Conservation (phyloP, 2,797 vertebrate species). For the Peromyscus melanophrys region DNA sequence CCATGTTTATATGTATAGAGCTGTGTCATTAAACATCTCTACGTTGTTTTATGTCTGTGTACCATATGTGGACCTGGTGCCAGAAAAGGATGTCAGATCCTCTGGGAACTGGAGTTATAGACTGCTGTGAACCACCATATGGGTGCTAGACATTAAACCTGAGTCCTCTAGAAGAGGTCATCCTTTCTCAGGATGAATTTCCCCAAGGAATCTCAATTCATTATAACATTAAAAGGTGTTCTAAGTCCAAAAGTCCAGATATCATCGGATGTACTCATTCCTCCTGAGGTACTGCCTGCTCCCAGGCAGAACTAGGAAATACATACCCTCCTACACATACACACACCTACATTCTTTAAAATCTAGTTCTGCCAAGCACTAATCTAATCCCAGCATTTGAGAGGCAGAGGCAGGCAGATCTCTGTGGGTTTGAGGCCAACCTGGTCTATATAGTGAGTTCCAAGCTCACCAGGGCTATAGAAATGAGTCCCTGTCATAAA, state of each 20-base stretch:
- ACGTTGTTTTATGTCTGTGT: neutral
- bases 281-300: neutral
- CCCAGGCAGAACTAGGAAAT: neutral
- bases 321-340: neutral
- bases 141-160: neutral
- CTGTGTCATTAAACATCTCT: neutral
- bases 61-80: neutral
- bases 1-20: neutral
- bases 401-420: neutral
- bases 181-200: neutral
- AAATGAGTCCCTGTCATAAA: neutral
- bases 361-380: neutral
- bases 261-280: neutral
- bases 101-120: neutral
- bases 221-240: neutral
- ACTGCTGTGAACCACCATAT: neutral
- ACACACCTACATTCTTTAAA: neutral
- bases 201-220: neutral
- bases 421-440: neutral
- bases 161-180: neutral
- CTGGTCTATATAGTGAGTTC: neutral
- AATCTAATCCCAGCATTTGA: neutral
- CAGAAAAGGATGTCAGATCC: neutral
- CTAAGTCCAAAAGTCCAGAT: neutral
- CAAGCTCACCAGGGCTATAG: neutral